These are phyloP conservation scores for Scaptomyza polygonia DNA, from an alignment of 2,888 invertebrate species.

Conservation along the genomic window DNA sequence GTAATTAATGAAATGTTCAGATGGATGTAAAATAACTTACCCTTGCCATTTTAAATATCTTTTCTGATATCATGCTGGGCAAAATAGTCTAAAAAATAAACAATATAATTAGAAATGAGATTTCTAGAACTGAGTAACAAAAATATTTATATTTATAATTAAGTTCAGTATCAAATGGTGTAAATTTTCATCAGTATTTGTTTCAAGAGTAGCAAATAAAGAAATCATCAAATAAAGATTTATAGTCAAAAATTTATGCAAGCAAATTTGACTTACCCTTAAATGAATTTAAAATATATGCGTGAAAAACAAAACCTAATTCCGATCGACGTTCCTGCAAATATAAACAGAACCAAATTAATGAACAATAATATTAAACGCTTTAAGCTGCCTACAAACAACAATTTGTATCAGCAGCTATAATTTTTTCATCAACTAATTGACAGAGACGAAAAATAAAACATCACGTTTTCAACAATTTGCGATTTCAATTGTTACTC, in stretches of 20 bases:
- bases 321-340: slow-evolving; percentile 1
- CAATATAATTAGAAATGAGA: background rate
- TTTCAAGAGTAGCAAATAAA: slow-evolving; percentile 79
- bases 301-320: background rate
- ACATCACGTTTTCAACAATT: slow-evolving; percentile 64
- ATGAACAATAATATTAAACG: background rate
- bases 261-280: slow-evolving; percentile 1
- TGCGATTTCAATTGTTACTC: slow-evolving; percentile 1
- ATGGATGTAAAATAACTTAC: background rate
- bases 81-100: background rate
- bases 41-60: background rate
- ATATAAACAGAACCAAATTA: background rate
- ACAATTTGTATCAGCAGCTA: slow-evolving; percentile 17
- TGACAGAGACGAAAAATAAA: slow-evolving; percentile 80
- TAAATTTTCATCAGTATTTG: slow-evolving; percentile 53
- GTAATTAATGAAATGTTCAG: too few species aligned
- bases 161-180: slow-evolving; percentile 43
- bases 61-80: too few species aligned
- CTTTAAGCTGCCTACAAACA: background rate
- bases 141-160: background rate
- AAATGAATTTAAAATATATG: background rate
- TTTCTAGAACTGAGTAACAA: background rate
- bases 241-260: background rate
- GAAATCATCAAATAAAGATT: slow-evolving; percentile 7
- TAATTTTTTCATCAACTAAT: slow-evolving; percentile 52